Evolutionary conservation across 23 tunicate species (phyloP), one percentile per base, ranked within the genome.

Genomic region (Halocynthia roretzi): DNA sequence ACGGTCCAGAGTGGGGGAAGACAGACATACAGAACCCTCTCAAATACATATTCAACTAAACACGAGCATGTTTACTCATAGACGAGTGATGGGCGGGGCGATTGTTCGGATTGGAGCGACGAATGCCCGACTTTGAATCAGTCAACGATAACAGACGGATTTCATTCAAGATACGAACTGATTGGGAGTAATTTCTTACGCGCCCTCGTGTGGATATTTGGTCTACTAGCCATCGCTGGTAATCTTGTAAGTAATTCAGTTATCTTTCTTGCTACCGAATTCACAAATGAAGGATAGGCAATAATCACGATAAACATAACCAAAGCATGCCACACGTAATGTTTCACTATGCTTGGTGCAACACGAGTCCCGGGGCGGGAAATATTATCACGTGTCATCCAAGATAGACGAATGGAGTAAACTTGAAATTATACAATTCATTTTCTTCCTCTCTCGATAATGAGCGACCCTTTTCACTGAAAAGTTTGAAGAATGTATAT

Each of bases 31-130:
- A 18, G n/a, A 60, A 18, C 17, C 64, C 4, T 60, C n/a, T 18
- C 17, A 60, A 0, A 18, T 18, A 60, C 2, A 60, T n/a, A 18
- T 60, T 15, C 4, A 15, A n/a, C 17, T 31, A 31, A 31, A 14
- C 64, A 58, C 15, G 2, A 58, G 64, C 17, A 58, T 58, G 2
- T 58, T 72, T 11, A 49, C 15, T 71, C 69, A 7, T 55, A 92
- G 98, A 82, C 40, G 53, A 86, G 76, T 73, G 87, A 92, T 67
- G 91, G 98, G 17, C 71, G 80, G 18, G 85, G 85, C 10, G 98
- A 92, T 21, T 92, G 98, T 67, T 54, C 80, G 21, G 98, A 92
- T 58, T 92, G 98, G 98, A 86, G 92, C 67, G 98, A 92, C 80
- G 98, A 92, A 66, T 92, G 98, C 71, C 98, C 98, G 20, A 74